phyloP scores from a whole-genome alignment of 2,888 invertebrate species.

The Microctonus hyperodae region DNA sequence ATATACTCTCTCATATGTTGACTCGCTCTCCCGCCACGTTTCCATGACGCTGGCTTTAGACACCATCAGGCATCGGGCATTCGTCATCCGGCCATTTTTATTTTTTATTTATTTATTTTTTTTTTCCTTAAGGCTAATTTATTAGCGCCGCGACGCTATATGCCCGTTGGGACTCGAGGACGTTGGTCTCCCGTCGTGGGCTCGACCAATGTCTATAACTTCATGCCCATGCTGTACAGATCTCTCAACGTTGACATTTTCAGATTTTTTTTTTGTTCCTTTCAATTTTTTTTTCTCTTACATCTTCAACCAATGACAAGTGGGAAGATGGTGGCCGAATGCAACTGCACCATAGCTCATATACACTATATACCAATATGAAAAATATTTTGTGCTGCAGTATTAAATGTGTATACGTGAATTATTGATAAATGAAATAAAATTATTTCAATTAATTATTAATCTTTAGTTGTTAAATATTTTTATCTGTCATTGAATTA shows the following conservation, averaged over 20 bases:
- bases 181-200: constrained; percentile 33
- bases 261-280: constrained; percentile 10
- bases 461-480: not conserved
- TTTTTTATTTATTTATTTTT: not conserved
- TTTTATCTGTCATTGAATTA: not conserved
- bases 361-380: not conserved
- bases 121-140: constrained; percentile 56
- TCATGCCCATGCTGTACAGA: constrained; percentile 19
- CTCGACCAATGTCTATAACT: constrained; percentile 25
- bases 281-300: not conserved
- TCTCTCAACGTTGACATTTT: constrained; percentile 30
- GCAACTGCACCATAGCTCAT: not conserved
- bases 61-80: constrained; percentile 57
- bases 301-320: constrained; percentile 9
- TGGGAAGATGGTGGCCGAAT: constrained; percentile 15
- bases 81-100: constrained; percentile 57
- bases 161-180: constrained; percentile 32
- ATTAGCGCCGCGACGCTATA: constrained; percentile 51
- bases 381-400: constrained; percentile 1
- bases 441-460: constrained; percentile 1
- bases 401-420: not conserved
- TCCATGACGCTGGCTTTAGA: constrained; percentile 32
- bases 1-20: not conserved
- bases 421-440: not conserved
- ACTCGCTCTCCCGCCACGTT: constrained; percentile 31